Base-by-base conservation (phyloP, 2,888 invertebrate species). In the Epinotia bilunana region DNA sequence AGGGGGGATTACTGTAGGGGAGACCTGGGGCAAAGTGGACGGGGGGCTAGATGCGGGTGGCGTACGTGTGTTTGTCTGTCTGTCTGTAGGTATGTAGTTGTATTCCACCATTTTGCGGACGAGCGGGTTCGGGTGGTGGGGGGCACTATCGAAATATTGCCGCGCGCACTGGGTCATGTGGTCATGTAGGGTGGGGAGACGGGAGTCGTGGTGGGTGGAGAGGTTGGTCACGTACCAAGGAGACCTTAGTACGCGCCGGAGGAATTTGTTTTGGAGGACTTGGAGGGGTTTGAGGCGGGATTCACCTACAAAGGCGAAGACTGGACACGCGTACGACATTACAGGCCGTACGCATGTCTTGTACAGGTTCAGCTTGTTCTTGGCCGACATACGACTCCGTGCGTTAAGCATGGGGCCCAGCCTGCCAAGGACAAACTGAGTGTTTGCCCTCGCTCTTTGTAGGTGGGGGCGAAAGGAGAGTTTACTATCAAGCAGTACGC, bases 151-250 rank as follows among this genome's bases (percentile, higher is more conserved):
- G 16, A 62, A 33, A 16, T 20, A 62, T 0, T n/a, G 28, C 3
- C 23, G 6, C 1, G 61, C 11, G 2, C n/a, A 5, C 3, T 62
- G 5, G 0, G 4, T 9, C 2, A 62, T 0, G 33, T 6, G n/a
- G 23, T 16, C 9, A 6, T 33, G 7, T 0, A 62, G 6, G 23
- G 61, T 23, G 16, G 61, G 61, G 5, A 62, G 33, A 0, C 12
- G 11, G 33, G 23, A 13, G 16, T 62, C 61, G 0, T 7, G 3
- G 9, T 62, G 61, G 3, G 33, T 16, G 33, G 12, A 12, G 0
- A 33, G 6, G 39, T 62, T 62, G 5, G 20, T 18, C 39, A 53
- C 18, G 39, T 39, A 57, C 68, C 68, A 68, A 16, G 60, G 69
- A 16, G 69, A 60, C 7, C 46, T 60, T 16, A n/a, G 1, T 2